Conservation (phyloP, 2,797 vertebrate species). For the Acanthornis magna region DNA sequence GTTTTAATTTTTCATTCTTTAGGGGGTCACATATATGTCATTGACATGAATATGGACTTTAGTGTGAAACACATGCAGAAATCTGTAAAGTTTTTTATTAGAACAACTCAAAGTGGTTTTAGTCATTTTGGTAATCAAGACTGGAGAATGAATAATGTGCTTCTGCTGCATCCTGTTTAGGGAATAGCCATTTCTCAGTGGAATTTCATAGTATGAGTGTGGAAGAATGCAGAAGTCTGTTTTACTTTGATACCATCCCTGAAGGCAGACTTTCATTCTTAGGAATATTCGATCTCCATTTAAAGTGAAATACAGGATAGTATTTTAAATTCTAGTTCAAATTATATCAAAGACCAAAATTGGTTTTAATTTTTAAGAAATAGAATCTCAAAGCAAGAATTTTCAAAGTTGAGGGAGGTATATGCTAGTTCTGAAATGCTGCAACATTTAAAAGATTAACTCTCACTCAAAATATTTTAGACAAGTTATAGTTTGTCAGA, state of each 20-base stretch:
- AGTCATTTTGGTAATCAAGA: neutral
- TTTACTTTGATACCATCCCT: neutral
- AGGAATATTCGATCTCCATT: neutral
- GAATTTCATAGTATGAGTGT: neutral
- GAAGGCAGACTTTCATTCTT: neutral
- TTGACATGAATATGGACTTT: neutral
- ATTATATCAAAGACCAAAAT: neutral
- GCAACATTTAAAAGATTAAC: neutral
- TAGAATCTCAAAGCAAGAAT: neutral
- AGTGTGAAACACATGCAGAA: neutral
- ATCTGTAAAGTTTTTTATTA: neutral
- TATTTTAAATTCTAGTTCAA: neutral
- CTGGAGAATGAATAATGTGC: neutral
- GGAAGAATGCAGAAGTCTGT: neutral
- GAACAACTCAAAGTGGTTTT: neutral
- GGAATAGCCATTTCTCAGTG: neutral
- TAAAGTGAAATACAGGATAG: neutral
- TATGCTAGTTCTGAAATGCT: neutral
- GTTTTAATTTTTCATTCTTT: neutral
- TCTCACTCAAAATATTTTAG: neutral
- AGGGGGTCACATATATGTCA: neutral
- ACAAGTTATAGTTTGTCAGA: neutral
- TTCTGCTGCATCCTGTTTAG: neutral
- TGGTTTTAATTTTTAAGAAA: neutral
- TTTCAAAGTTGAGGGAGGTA: neutral